Base-by-base conservation (phyloP, 2,113 vertebrate genomes). In the Beaufortia kweichowensis region DNA sequence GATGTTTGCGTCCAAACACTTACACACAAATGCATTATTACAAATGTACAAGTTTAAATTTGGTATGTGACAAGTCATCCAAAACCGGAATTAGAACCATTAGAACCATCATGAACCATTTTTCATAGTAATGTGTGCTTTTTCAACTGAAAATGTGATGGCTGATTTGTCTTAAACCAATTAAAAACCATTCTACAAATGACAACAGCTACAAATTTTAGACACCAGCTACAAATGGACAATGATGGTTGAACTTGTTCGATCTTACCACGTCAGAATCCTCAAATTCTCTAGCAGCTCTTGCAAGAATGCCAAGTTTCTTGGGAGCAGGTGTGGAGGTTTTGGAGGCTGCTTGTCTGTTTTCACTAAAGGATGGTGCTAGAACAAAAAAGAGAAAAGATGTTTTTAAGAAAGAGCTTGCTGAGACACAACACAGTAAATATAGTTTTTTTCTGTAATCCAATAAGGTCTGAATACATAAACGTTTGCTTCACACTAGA, bases 271-370 rank as follows among this genome's bases (percentile, higher is more conserved):
- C 84, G 76, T 84, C 86, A 0, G 83, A 85, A 82, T 84, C 83
- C 75, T 91, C 89, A 84, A 92, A 92, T 71, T 93, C 92, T n/a
- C 81, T 88, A 0, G 84, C 76, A 29, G 92, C 92, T 70, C 84
- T 83, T 62, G 86, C 87, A 2, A 92, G 85, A 77, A 91, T 88
- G 10, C 91, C 87, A 55, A 89, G 33, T 60, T 79, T 81, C 4
- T 79, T 86, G 68, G 82, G 87, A 8, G 35, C 41, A 3, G 77
- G 21, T 33, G 56, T 23, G 17, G 55, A 1, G 17, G 57, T 14
- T 65, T 19, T 33, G 1, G 12, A 6, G 15, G 3, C 6, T 57
- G 24, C 46, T 48, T 6, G 21, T 70, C 35, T 28, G 14, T 14
- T 59, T 74, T 48, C 31, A 1, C 50, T 48, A 9, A 43, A 5